Percentiles rank a stretch among this genome's conserved stretches.
These are phyloP conservation scores for Neopipo cinnamomea DNA, from an alignment of 2,113 vertebrate species.

Conservation along the genomic window DNA sequence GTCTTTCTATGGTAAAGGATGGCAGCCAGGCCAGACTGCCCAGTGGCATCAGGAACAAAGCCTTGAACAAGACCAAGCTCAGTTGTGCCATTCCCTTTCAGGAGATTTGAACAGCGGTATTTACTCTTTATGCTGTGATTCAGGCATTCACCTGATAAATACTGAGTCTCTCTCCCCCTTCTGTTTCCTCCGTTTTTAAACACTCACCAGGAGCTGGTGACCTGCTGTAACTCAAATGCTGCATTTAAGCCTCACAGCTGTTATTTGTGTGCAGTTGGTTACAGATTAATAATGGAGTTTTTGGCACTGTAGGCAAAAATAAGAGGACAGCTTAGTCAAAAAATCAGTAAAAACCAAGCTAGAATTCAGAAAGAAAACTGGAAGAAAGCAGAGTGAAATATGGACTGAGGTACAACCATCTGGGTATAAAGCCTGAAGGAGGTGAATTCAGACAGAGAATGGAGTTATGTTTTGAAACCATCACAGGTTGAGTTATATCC, in stretches of 20 bases:
- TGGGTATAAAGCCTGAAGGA: background rate
- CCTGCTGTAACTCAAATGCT: background rate
- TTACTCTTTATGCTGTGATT: rapidly evolving
- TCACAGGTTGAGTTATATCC: background rate
- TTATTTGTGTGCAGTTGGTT: background rate
- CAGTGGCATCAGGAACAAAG: background rate
- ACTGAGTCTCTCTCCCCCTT: background rate
- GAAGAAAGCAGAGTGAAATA: background rate
- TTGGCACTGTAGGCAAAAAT: background rate
- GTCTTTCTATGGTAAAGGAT: background rate
- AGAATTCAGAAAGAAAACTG: background rate
- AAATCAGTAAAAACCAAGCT: background rate
- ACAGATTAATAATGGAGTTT: background rate
- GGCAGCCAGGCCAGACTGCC: background rate
- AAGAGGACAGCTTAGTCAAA: background rate
- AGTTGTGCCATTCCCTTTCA: background rate
- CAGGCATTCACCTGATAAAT: background rate
- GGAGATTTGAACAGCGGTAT: background rate
- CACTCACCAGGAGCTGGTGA: background rate
- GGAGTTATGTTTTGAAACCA: background rate
- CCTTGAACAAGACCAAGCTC: background rate
- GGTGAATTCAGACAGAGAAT: background rate
- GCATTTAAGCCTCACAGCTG: background rate
- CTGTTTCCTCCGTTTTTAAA: background rate
- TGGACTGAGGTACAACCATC: background rate